Evolutionary conservation across 2,888 invertebrate genomes (phyloP).

Genomic region (Eucera pruinosa): DNA sequence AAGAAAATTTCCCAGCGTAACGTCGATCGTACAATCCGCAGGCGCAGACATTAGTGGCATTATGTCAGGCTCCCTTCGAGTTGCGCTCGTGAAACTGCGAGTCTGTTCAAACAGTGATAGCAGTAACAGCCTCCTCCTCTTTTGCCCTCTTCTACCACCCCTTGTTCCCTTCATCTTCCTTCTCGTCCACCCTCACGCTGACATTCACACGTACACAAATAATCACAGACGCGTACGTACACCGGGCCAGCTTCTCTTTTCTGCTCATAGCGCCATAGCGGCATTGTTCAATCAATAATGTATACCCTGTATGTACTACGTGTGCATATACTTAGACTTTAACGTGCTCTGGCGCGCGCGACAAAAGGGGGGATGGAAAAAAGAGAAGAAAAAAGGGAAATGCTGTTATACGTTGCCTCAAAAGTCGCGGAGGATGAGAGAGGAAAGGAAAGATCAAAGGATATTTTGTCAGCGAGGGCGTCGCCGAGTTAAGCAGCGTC

Average conservation of each 20-base stretch:
- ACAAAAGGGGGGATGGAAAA: conserved; percentile 9
- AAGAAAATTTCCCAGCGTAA: conserved; percentile 50
- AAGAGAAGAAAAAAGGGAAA: conserved; percentile 49
- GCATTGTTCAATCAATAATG: conserved; percentile 81
- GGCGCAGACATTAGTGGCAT: conserved; percentile 79
- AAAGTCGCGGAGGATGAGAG: conserved; percentile 48
- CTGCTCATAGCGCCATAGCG: conserved; percentile 61
- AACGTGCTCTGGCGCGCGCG: conserved; percentile 44
- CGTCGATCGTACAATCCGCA: conserved; percentile 59
- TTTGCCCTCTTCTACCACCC: conserved; percentile 53
- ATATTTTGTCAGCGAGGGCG: conserved; percentile 68
- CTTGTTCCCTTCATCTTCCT: conserved; percentile 37
- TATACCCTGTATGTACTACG: conserved; percentile 67
- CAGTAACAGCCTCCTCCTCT: conserved; percentile 73
- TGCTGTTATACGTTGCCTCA: conserved; percentile 30
- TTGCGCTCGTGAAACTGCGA: conserved; percentile 82
- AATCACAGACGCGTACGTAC: background rate
- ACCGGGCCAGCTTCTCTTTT: conserved; percentile 54
- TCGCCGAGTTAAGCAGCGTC: conserved; percentile 79
- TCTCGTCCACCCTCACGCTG: conserved; percentile 21
- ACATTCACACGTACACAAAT: conserved; percentile 8
- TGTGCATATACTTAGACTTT: conserved; percentile 61
- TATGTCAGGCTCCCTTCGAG: conserved; percentile 78
- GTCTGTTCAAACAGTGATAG: conserved; percentile 84
- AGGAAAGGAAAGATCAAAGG: conserved; percentile 80